phyloP scores from a whole-genome alignment of 2,888 invertebrate genomes.

The Aphodius granarius region DNA sequence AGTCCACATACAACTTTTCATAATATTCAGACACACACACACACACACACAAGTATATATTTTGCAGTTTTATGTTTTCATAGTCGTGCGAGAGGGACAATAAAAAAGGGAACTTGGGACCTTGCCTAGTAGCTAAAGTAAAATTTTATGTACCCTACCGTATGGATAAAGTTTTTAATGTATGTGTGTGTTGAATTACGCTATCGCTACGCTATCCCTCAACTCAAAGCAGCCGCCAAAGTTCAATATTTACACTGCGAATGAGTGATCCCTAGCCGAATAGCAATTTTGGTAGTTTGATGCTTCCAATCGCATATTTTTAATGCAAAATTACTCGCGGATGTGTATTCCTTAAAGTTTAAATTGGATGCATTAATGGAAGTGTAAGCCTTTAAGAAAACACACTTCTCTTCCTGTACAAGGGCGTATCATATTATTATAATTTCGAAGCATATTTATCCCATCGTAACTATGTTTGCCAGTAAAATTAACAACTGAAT shows the following conservation, averaged over 20 bases:
- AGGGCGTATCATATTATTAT: no score
- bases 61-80: background rate
- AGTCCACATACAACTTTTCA: background rate
- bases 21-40: background rate
- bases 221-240: background rate
- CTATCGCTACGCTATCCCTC: background rate
- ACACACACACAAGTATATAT: background rate
- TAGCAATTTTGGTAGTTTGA: background rate
- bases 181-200: background rate
- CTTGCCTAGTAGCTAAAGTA: background rate
- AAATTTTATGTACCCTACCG: conserved; percentile 5
- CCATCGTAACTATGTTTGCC: no score
- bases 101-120: background rate
- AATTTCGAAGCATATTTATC: no score
- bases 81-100: background rate
- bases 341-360: background rate
- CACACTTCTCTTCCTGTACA: no score
- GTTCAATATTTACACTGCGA: background rate
- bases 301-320: background rate
- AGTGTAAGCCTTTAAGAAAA: no score
- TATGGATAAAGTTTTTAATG: conserved; percentile 1
- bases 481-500: no score
- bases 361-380: background rate
- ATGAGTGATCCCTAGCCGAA: background rate
- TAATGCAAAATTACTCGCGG: background rate